Percentiles rank a stretch among this genome's conserved stretches.
These are phyloP conservation scores for Aricia artaxerxes DNA, from an alignment of 2,888 invertebrate genomes.

Conservation along the genomic window DNA sequence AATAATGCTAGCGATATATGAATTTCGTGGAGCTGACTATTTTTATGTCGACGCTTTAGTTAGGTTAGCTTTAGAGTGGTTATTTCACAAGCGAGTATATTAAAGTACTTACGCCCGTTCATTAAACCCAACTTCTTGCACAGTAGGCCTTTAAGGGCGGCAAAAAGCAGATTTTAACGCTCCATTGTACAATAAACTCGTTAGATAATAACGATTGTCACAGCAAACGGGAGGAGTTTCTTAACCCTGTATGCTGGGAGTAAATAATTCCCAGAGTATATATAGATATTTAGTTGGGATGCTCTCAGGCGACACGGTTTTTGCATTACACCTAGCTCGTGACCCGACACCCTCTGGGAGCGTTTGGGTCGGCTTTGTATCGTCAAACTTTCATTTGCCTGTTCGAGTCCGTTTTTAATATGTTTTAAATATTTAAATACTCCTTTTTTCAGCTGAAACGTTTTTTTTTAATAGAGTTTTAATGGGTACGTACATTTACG, in stretches of 20 bases:
- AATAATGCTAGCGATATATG: constrained; percentile 16
- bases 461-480: background rate
- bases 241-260: background rate
- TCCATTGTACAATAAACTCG: background rate
- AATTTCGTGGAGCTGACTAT: background rate
- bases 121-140: background rate
- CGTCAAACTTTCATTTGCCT: constrained; percentile 15
- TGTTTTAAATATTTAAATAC: background rate
- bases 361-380: background rate
- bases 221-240: background rate
- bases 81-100: background rate
- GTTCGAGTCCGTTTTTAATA: constrained; percentile 4
- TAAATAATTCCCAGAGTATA: background rate
- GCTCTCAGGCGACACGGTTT: constrained; percentile 19
- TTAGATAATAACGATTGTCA: constrained; percentile 4
- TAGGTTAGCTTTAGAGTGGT: background rate
- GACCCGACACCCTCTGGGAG: constrained; percentile 24
- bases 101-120: background rate
- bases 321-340: constrained; percentile 24
- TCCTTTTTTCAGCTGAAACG: background rate
- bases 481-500: background rate
- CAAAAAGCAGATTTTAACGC: background rate
- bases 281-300: constrained; percentile 13
- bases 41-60: background rate
- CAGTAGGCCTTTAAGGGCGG: background rate